Percentiles rank a stretch among this genome's conserved stretches.
These are phyloP conservation scores for Callionymus lyra DNA, from an alignment of 2,113 vertebrate species.

Conservation along the genomic window DNA sequence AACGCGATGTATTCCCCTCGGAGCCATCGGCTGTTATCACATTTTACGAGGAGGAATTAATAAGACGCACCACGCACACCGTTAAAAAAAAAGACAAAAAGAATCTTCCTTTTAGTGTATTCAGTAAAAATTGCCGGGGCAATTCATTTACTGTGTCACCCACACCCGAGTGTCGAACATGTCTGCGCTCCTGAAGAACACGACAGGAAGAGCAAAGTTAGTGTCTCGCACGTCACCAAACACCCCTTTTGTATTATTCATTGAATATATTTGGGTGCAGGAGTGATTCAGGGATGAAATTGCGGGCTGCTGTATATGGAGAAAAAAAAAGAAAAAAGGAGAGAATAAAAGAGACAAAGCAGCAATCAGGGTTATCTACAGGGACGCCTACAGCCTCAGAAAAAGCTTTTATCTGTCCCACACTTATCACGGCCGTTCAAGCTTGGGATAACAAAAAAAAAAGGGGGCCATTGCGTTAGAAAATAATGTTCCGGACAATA, in stretches of 20 bases:
- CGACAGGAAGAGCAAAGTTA: constrained; percentile 18
- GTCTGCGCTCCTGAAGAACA: constrained; percentile 16
- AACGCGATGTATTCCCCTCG: constrained; percentile 19
- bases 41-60: constrained; percentile 38
- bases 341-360: constrained; percentile 31
- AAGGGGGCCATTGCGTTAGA: constrained; percentile 6
- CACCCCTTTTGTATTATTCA: constrained; percentile 36
- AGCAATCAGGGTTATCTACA: constrained; percentile 28
- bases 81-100: constrained; percentile 32
- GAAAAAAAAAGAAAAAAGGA: not conserved
- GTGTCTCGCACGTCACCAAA: constrained; percentile 21
- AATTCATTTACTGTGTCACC: constrained; percentile 5
- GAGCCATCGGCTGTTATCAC: constrained; percentile 23
- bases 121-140: not conserved
- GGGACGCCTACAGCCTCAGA: constrained; percentile 21
- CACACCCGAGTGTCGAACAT: constrained; percentile 3
- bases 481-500: constrained; percentile 1
- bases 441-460: constrained; percentile 21
- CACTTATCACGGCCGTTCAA: constrained; percentile 33
- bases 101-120: constrained; percentile 17
- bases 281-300: constrained; percentile 21
- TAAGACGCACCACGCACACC: constrained; percentile 23
- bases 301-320: constrained; percentile 13
- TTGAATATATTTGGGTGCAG: constrained; percentile 29
- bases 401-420: constrained; percentile 34